Conservation (phyloP, 2,888 invertebrate species). For the Caradrina kadenii region DNA sequence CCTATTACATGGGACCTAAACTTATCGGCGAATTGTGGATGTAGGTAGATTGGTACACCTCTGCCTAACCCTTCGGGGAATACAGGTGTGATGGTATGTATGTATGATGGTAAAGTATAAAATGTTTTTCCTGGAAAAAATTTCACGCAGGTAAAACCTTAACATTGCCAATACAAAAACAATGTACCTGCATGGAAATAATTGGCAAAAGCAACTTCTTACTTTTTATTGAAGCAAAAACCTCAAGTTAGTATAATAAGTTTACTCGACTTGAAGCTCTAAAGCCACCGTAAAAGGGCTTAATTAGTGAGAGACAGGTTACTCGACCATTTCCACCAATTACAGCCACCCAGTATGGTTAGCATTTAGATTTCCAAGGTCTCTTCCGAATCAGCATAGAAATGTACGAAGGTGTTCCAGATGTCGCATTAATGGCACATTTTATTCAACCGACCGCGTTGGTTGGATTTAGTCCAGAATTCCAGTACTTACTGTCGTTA, state of each 20-base stretch:
- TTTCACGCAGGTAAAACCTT: neutral
- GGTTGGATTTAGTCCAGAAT: constrained; percentile 59
- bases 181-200: constrained; percentile 20
- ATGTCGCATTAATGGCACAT: constrained; percentile 33
- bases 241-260: constrained; percentile 24
- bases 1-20: too few species aligned
- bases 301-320: constrained; percentile 50
- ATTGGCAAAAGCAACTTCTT: constrained; percentile 1
- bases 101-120: too few species aligned
- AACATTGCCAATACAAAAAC: neutral
- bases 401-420: constrained; percentile 33
- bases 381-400: constrained; percentile 49
- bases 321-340: constrained; percentile 47
- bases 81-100: too few species aligned
- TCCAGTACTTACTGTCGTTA: constrained; percentile 22
- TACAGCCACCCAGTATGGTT: constrained; percentile 40
- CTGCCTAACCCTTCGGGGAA: too few species aligned
- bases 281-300: constrained; percentile 41
- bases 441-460: constrained; percentile 23
- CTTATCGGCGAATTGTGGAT: too few species aligned
- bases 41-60: too few species aligned
- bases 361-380: constrained; percentile 48
- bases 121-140: neutral
- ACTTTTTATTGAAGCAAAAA: constrained; percentile 39
- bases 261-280: constrained; percentile 25